Evolutionary conservation across 2,797 vertebrate species (phyloP).

Genomic region (Hippocampus kuda): DNA sequence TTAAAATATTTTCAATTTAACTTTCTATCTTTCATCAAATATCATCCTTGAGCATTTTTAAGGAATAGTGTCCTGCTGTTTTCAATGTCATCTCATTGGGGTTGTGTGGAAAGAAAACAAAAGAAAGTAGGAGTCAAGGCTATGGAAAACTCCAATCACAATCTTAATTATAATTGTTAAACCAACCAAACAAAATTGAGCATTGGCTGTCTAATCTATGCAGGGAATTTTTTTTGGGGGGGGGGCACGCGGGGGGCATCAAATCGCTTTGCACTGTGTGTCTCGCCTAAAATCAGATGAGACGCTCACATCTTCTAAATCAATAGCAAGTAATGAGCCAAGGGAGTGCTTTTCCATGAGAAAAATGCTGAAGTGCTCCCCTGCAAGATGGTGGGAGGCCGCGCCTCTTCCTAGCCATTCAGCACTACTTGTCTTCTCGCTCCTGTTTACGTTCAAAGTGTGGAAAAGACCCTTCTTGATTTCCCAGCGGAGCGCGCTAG

Average conservation of each 20-base stretch:
- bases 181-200: neutral
- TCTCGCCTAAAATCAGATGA: neutral
- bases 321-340: neutral
- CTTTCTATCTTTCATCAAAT: too few species aligned
- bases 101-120: too few species aligned
- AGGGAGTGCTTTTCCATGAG: neutral
- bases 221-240: neutral
- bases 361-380: slow-evolving; percentile 3
- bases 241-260: neutral
- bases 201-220: neutral
- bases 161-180: neutral
- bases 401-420: slow-evolving; percentile 3
- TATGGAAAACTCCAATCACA: neutral
- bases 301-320: neutral
- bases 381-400: slow-evolving; percentile 13
- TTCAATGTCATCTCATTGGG: too few species aligned
- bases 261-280: neutral
- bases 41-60: too few species aligned
- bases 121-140: too few species aligned
- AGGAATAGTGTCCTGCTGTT: too few species aligned
- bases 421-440: slow-evolving; percentile 32
- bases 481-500: slow-evolving; percentile 44
- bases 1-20: neutral
- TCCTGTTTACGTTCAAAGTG: slow-evolving; percentile 20
- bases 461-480: slow-evolving; percentile 38